These are phyloP conservation scores for Potamarius usumacintae DNA, from an alignment of 2,113 vertebrate genomes.

Conservation along the genomic window DNA sequence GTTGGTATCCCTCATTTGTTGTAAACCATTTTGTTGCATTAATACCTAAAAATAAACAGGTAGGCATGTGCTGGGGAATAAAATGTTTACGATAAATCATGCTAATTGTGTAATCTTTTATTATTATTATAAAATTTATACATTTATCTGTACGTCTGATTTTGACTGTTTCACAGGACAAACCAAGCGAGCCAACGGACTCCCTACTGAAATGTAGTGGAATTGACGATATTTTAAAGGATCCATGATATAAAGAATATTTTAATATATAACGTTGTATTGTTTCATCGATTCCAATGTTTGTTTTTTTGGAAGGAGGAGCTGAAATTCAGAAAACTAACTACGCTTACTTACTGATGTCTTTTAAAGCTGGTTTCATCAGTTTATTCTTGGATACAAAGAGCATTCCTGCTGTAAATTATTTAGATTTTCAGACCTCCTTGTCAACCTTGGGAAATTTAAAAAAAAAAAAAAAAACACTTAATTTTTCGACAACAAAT, in stretches of 20 bases:
- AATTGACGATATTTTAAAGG: background rate
- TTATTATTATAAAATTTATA: slow-evolving; percentile 2
- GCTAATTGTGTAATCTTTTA: background rate
- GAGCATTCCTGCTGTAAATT: background rate
- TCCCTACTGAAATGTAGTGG: background rate
- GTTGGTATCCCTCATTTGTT: background rate
- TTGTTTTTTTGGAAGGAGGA: background rate
- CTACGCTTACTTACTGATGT: background rate
- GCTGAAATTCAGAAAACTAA: background rate
- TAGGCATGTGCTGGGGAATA: background rate
- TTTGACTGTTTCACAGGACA: background rate
- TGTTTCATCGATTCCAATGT: background rate
- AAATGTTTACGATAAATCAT: slow-evolving; percentile 2
- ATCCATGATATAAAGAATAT: background rate
- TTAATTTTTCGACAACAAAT: background rate
- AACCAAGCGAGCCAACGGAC: background rate
- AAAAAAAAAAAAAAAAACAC: too few species aligned
- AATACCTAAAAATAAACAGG: slow-evolving; percentile 9
- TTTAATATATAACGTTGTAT: background rate
- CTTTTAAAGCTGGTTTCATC: background rate
- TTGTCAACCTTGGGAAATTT: too few species aligned
- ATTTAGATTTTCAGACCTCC: background rate
- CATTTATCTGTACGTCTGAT: background rate
- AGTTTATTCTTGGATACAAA: too few species aligned
- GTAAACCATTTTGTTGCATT: background rate